Percentiles rank a stretch among this genome's conserved stretches.
These are phyloP conservation scores for Paguma larvata DNA, from an alignment of 2,797 vertebrate species.

Conservation along the genomic window DNA sequence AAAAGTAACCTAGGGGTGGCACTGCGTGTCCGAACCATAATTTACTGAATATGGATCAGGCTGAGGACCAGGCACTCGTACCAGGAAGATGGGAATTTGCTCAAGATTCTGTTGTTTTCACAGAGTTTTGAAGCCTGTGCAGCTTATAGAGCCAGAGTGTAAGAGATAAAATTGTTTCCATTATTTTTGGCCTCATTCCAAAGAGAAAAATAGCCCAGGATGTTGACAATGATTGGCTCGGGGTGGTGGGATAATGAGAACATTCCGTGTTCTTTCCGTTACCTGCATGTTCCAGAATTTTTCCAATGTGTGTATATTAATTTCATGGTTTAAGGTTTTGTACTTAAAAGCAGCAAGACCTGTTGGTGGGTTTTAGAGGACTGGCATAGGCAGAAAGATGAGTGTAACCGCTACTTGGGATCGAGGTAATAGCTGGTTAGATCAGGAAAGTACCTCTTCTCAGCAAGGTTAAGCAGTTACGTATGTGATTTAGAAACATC, in stretches of 20 bases:
- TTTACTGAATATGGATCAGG: not conserved
- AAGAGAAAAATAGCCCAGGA: not conserved
- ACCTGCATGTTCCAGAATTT: not conserved
- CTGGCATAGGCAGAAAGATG: not conserved
- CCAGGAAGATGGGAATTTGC: not conserved
- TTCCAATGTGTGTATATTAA: not conserved
- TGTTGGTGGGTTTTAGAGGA: not conserved
- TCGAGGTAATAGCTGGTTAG: not conserved
- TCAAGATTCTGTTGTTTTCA: not conserved
- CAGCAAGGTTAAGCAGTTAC: not conserved
- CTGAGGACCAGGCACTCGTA: not conserved
- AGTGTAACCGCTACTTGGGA: not conserved
- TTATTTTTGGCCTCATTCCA: constrained; percentile 48
- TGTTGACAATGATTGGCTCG: not conserved
- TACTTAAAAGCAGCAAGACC: not conserved
- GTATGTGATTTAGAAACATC: not conserved
- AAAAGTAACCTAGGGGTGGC: not conserved
- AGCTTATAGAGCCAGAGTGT: not conserved
- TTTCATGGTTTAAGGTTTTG: not conserved
- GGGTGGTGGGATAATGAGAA: not conserved
- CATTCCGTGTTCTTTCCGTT: not conserved
- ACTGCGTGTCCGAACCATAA: not conserved
- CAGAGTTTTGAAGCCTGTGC: not conserved
- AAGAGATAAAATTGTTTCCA: constrained; percentile 11
- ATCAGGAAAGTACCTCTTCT: not conserved